Evolutionary conservation across 2,888 invertebrate species (phyloP).

Genomic region (Eristalis tenax): DNA sequence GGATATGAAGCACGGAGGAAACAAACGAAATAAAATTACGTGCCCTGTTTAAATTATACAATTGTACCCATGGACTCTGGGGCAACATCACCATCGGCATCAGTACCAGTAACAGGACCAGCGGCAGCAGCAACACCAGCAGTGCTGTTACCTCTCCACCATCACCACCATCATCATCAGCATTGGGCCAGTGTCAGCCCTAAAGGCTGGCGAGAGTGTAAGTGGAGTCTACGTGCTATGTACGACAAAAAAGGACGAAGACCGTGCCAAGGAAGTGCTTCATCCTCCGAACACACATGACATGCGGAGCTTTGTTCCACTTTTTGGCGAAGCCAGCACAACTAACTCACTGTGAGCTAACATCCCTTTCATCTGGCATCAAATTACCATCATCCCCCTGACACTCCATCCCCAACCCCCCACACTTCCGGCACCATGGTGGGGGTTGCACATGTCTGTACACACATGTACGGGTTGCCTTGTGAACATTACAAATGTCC

Average conservation of each 20-base stretch:
- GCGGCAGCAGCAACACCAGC: conserved; percentile 17
- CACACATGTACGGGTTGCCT: conserved; percentile 17
- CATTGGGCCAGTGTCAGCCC: conserved; percentile 22
- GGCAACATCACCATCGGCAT: background rate
- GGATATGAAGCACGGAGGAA: conserved; percentile 68
- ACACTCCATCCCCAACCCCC: background rate
- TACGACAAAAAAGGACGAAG: conserved; percentile 8
- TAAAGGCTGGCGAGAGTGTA: conserved; percentile 9
- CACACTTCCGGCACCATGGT: background rate
- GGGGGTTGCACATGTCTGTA: conserved; percentile 8
- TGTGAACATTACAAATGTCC: conserved; percentile 70
- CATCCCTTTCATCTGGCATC: conserved; percentile 62
- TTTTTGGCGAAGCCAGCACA: conserved; percentile 10
- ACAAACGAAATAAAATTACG: conserved; percentile 72
- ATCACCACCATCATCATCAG: conserved; percentile 17
- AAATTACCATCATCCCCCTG: conserved; percentile 50
- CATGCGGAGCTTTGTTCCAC: conserved; percentile 25
- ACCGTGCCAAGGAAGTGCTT: conserved; percentile 60
- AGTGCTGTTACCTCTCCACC: background rate
- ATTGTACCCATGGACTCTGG: conserved; percentile 51
- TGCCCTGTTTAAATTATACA: conserved; percentile 70
- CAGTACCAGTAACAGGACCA: background rate
- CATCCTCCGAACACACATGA: conserved; percentile 48
- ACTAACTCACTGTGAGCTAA: conserved; percentile 54
- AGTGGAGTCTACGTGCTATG: conserved; percentile 51